Percentiles rank a stretch among this genome's conserved stretches.
Evolutionary conservation across 1,140 invertebrate genomes (phyloP).

Genomic region (Oryctes rhinoceros): DNA sequence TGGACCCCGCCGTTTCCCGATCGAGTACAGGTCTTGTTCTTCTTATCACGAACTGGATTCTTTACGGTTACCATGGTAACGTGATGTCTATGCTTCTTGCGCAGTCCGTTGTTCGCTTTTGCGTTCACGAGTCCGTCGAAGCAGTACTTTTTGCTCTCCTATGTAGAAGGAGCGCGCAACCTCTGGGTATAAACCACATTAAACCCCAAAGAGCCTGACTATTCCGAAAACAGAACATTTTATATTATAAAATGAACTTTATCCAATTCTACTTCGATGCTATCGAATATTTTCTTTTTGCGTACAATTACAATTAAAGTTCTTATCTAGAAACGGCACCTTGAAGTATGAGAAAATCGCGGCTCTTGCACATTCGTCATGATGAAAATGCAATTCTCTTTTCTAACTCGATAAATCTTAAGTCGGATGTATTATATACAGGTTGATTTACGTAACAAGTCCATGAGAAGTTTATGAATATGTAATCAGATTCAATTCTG

Average conservation of each 20-base stretch:
- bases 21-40: slow-evolving; percentile 41
- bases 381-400: too few species aligned
- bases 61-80: slow-evolving; percentile 39
- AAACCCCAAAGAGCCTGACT: background rate
- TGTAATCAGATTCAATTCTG: too few species aligned
- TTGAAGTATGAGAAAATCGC: too few species aligned
- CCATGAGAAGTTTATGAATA: too few species aligned
- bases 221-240: background rate
- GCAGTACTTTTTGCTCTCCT: slow-evolving; percentile 25
- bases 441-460: too few species aligned
- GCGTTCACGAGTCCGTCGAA: slow-evolving; percentile 6
- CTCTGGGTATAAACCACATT: background rate
- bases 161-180: background rate
- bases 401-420: too few species aligned
- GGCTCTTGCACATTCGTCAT: too few species aligned
- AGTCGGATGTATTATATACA: too few species aligned
- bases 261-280: background rate
- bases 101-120: slow-evolving; percentile 33
- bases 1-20: slow-evolving; percentile 14
- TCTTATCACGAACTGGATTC: slow-evolving; percentile 40
- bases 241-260: background rate
- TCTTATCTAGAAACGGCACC: too few species aligned
- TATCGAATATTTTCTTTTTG: too few species aligned
- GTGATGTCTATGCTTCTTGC: slow-evolving; percentile 38
- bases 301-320: too few species aligned